A percentile compares a stretch with the other conserved stretches of the same genome.
Conservation (phyloP, 2,797 vertebrate species). For the Sebastes miniatus region DNA sequence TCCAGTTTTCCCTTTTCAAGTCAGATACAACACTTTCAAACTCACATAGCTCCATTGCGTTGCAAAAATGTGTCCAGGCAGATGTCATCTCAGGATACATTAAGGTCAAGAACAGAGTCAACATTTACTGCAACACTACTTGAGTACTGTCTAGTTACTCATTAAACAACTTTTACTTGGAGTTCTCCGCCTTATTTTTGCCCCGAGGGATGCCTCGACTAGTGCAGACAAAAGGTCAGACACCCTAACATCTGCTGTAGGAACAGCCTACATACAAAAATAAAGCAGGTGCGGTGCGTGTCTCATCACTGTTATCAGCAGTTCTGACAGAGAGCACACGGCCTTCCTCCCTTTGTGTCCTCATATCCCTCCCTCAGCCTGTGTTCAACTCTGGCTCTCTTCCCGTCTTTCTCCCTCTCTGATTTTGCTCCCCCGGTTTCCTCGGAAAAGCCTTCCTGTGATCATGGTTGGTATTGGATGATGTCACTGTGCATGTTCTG, state of each 20-base stretch:
- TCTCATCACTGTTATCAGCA: constrained; percentile 23
- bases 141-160: background rate
- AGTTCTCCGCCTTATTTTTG: background rate
- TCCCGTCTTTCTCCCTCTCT: background rate
- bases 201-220: background rate
- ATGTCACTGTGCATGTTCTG: constrained; percentile 56
- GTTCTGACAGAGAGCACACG: background rate
- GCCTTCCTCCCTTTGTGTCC: constrained; percentile 23
- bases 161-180: background rate
- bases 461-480: constrained; percentile 22
- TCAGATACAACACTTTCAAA: background rate
- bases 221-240: constrained; percentile 28
- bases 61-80: background rate
- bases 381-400: background rate
- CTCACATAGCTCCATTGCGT: background rate
- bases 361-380: background rate
- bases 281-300: constrained; percentile 33
- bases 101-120: background rate
- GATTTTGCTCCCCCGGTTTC: background rate
- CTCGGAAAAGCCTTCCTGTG: constrained; percentile 28
- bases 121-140: background rate
- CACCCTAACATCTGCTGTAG: constrained; percentile 29
- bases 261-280: background rate
- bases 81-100: background rate
- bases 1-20: background rate